phyloP scores from a whole-genome alignment of 2,113 vertebrate genomes.

The Motacilla tschutschensis region DNA sequence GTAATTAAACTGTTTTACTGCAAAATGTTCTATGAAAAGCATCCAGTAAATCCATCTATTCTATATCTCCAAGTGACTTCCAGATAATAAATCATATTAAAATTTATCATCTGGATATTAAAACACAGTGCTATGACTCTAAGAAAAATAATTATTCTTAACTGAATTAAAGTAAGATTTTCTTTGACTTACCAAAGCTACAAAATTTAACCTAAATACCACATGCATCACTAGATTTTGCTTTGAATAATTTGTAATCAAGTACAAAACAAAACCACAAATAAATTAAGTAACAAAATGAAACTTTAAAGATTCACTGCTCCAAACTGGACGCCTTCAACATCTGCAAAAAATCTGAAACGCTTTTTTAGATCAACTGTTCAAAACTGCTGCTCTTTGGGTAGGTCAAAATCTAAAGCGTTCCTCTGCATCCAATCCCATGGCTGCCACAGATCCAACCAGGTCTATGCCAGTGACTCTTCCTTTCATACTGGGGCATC shows the following conservation, averaged over 20 bases:
- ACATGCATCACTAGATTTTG: neutral
- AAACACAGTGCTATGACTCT: neutral
- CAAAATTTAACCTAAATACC: neutral
- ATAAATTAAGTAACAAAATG: neutral
- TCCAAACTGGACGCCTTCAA: neutral
- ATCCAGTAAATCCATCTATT: neutral
- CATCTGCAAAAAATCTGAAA: neutral
- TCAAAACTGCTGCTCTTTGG: neutral
- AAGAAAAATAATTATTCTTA: neutral
- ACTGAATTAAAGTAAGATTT: neutral
- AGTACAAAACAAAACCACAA: neutral
- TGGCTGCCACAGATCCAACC: neutral
- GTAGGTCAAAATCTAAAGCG: neutral
- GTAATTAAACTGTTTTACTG: neutral
- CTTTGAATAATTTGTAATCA: neutral
- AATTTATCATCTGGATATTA: neutral
- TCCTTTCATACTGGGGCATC: constrained; percentile 28
- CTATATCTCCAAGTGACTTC: neutral
- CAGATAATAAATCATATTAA: neutral
- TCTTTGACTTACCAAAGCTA: neutral
- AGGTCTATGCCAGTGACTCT: neutral
- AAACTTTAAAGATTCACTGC: neutral
- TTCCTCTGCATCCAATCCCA: neutral
- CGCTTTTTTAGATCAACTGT: neutral
- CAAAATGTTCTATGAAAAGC: neutral